Evolutionary conservation across 2,113 vertebrate genomes (phyloP), one percentile per base, ranked within the genome.

Genomic region (Taurulus bubalis): DNA sequence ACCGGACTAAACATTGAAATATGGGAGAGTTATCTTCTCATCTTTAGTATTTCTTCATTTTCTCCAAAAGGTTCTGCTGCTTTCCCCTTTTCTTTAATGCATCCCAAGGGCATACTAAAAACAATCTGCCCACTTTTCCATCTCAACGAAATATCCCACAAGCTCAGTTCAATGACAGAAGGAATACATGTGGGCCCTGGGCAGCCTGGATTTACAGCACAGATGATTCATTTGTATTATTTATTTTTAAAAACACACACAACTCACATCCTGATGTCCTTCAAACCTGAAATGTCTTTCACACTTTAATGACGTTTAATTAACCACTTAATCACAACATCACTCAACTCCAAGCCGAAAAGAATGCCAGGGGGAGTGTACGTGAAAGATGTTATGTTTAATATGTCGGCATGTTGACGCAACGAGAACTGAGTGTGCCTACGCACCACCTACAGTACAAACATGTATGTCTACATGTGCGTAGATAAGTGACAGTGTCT

Each of bases 311-410:
- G 49, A 55, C n/a, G 40, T 70, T 79, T 79, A 81, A 86, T 79
- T 78, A 85, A 82, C 65, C 36, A 63, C 67, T 76, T 85, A 79
- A 86, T 90, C 71, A 82, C 69, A 89, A 64, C 78, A 77, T 71
- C 24, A 38, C 69, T 67, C 49, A 58, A 56, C 30, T 59, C 59
- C n/a, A 67, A 6, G 38, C 55, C 36, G 71, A 9, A 71, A 74
- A 40, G 11, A 74, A 62, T 8, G 20, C n/a, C 32, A 11, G 22
- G 28, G 40, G 16, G 42, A 42, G 68, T 26, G 22, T 60, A 14
- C 20, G 8, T 0, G 40, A 78, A 75, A 85, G 36, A 55, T 63
- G 68, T 38, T 56, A 14, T 36, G 63, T 56, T 56, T 26, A 2
- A 26, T 32, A 32, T 36, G 7, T 20, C 73, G 12, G 30, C 32